Percentiles rank a stretch among this genome's conserved stretches.
Conservation (phyloP, 1,140 invertebrate species). For the Drosophila miranda region DNA sequence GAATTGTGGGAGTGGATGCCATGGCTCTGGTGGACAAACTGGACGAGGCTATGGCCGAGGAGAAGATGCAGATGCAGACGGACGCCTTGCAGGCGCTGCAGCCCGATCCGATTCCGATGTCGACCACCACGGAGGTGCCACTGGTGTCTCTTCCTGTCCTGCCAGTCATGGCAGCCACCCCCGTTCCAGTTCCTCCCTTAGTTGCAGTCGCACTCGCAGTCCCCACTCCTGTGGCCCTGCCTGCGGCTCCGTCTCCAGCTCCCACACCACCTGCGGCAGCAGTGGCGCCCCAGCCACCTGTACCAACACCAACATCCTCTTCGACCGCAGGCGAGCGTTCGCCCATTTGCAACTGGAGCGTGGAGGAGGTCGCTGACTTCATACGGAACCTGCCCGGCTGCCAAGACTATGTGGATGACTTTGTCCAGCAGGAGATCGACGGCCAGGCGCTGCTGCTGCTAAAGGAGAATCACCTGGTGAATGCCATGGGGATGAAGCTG, state of each 20-base stretch:
- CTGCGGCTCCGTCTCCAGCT: slow-evolving; percentile 6
- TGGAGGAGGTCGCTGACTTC: slow-evolving; percentile 92
- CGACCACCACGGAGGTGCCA: slow-evolving; percentile 7
- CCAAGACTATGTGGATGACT: slow-evolving; percentile 96
- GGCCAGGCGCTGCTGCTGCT: slow-evolving; percentile 96
- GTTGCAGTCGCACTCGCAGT: slow-evolving; percentile 4
- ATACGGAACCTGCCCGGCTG: slow-evolving; percentile 94
- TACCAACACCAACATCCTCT: slow-evolving; percentile 1
- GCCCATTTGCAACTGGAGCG: slow-evolving; percentile 83
- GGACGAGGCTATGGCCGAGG: slow-evolving; percentile 66
- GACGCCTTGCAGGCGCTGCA: slow-evolving; percentile 42
- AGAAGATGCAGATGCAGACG: slow-evolving; percentile 71
- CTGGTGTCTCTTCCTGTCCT: too few relatives aligned
- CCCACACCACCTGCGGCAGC: slow-evolving; percentile 12
- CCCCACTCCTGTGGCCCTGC: neutral
- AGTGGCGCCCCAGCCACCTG: slow-evolving; percentile 10
- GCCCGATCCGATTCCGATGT: neutral
- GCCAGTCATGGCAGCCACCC: too few relatives aligned
- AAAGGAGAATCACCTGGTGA: slow-evolving; percentile 97
- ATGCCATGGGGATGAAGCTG: slow-evolving; percentile 96
- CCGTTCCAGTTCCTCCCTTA: neutral
- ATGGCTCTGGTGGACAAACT: slow-evolving; percentile 64
- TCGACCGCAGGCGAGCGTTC: slow-evolving; percentile 38
- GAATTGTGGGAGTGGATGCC: slow-evolving; percentile 59
- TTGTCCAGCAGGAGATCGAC: slow-evolving; percentile 97